phyloP scores from a whole-genome alignment of 2,888 invertebrate species.

The Stenotaenia linearis region DNA sequence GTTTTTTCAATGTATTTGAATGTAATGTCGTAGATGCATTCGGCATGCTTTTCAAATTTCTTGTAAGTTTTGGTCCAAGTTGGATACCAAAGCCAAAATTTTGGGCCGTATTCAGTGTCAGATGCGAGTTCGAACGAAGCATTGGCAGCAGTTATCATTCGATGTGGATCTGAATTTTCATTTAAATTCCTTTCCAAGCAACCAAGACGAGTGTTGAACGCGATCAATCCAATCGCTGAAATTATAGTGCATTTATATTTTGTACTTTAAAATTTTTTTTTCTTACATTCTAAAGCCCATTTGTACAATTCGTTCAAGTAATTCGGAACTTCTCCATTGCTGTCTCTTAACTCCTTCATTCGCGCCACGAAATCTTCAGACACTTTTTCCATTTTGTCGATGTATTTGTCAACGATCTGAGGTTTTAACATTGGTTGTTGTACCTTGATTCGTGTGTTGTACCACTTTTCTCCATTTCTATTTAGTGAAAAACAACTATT shows the following conservation, averaged over 20 bases:
- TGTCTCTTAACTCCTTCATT: slow-evolving; percentile 40
- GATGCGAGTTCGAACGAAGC: slow-evolving; percentile 43
- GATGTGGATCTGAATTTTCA: slow-evolving; percentile 71
- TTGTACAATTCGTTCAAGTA: slow-evolving; percentile 84
- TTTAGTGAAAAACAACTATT: not conserved
- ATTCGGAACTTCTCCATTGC: slow-evolving; percentile 62
- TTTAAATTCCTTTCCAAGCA: slow-evolving; percentile 65
- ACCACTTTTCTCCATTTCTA: slow-evolving; percentile 78
- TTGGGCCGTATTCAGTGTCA: slow-evolving; percentile 44
- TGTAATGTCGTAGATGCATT: slow-evolving; percentile 41
- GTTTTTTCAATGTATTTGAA: slow-evolving; percentile 34
- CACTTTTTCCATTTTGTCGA: slow-evolving; percentile 63
- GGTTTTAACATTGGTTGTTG: slow-evolving; percentile 72
- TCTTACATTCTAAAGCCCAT: slow-evolving; percentile 88
- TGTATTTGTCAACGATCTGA: slow-evolving; percentile 64
- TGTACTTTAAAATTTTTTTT: no score
- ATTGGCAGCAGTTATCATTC: slow-evolving; percentile 67
- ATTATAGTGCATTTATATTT: no score
- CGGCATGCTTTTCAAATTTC: slow-evolving; percentile 45
- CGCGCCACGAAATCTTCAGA: slow-evolving; percentile 60
- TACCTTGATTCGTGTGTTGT: slow-evolving; percentile 67
- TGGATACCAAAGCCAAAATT: slow-evolving; percentile 44
- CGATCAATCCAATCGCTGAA: slow-evolving; percentile 71
- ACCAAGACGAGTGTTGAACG: slow-evolving; percentile 77
- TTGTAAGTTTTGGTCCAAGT: slow-evolving; percentile 45